Conservation (phyloP, 2,113 vertebrate genomes). For the Polyodon spathula region DNA sequence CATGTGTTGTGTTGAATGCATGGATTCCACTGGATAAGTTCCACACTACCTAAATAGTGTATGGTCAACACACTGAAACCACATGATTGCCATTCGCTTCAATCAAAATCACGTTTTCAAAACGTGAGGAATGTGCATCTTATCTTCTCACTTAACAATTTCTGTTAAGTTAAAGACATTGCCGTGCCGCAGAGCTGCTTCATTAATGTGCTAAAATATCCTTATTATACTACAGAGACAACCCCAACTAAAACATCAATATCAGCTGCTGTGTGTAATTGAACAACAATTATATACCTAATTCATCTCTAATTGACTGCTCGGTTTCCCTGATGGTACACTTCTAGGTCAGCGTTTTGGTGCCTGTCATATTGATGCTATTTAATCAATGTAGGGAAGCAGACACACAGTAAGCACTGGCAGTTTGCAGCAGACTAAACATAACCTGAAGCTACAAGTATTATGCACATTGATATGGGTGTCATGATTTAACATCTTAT, state of each 20-base stretch:
- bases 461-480: too few relatives aligned
- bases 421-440: too few relatives aligned
- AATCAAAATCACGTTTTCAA: too few relatives aligned
- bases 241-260: constrained; percentile 34
- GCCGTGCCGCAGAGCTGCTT: not conserved
- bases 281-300: constrained; percentile 37
- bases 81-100: too few relatives aligned
- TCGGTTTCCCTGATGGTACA: constrained; percentile 24
- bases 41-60: too few relatives aligned
- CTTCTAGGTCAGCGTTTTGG: not conserved
- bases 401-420: too few relatives aligned
- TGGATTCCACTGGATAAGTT: too few relatives aligned
- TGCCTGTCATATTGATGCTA: not conserved
- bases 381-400: not conserved
- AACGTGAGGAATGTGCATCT: not conserved
- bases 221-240: constrained; percentile 19
- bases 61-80: too few relatives aligned
- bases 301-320: constrained; percentile 33
- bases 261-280: constrained; percentile 31
- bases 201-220: not conserved
- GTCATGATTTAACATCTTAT: too few relatives aligned
- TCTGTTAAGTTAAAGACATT: not conserved
- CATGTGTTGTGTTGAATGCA: too few relatives aligned
- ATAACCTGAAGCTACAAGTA: too few relatives aligned
- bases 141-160: not conserved